Conservation (phyloP, 2,888 invertebrate genomes). For the Drosophila meridionalis region DNA sequence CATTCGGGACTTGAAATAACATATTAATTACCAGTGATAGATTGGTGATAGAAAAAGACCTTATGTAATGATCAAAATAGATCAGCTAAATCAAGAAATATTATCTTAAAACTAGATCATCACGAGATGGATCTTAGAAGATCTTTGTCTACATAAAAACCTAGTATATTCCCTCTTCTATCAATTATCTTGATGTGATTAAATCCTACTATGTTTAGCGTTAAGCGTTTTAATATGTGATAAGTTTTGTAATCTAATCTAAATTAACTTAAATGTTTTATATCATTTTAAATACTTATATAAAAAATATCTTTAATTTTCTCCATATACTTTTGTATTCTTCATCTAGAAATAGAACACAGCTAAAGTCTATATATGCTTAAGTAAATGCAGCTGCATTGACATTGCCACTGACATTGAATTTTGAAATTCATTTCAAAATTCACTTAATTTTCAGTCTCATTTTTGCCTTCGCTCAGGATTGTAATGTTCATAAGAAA, state of each 20-base stretch:
- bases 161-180: too few species aligned
- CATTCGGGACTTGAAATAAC: too few species aligned
- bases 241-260: background rate
- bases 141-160: too few species aligned
- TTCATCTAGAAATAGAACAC: background rate
- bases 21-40: too few species aligned
- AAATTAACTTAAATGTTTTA: background rate
- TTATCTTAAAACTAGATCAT: too few species aligned
- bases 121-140: too few species aligned
- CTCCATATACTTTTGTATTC: background rate
- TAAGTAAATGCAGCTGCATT: conserved; percentile 10
- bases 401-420: background rate
- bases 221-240: background rate
- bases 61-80: too few species aligned
- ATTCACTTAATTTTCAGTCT: background rate
- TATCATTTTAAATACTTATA: background rate
- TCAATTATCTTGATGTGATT: too few species aligned
- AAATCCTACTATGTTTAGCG: too few species aligned
- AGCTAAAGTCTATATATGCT: background rate
- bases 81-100: too few species aligned
- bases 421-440: background rate
- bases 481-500: conserved; percentile 4
- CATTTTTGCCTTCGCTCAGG: background rate
- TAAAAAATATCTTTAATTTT: background rate
- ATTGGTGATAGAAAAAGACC: too few species aligned